A percentile compares a stretch with the other conserved stretches of the same genome.
phyloP scores from a whole-genome alignment of 2,113 vertebrate species.

The Alethe castanea region DNA sequence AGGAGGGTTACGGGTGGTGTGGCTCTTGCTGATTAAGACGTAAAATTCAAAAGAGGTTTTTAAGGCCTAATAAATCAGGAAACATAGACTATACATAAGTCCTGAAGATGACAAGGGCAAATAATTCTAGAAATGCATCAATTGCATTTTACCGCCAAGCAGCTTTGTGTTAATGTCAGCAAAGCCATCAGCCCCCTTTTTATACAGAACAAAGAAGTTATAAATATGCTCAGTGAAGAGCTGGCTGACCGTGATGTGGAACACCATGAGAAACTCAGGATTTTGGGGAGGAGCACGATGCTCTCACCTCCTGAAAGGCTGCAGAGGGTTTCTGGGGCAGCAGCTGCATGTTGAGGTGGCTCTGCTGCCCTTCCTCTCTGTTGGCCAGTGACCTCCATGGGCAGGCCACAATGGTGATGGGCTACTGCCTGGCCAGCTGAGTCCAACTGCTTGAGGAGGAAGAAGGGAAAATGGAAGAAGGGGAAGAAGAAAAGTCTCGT shows the following conservation, averaged over 20 bases:
- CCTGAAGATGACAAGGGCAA: not conserved
- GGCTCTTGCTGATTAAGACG: not conserved
- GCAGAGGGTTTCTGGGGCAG: not conserved
- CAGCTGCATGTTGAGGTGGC: not conserved
- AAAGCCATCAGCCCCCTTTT: not conserved
- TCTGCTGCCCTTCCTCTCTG: not conserved
- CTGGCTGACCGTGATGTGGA: not conserved
- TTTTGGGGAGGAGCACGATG: not conserved
- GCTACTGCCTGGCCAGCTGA: not conserved
- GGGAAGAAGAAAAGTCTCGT: accelerated
- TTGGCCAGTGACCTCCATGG: not conserved
- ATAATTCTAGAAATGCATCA: conserved; percentile 16
- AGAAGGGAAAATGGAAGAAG: not conserved
- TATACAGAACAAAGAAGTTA: not conserved
- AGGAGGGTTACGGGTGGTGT: not conserved
- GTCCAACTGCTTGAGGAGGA: accelerated
- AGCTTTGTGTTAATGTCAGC: conserved; percentile 27
- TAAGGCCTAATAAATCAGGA: not conserved
- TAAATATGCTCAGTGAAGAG: not conserved
- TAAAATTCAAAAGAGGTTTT: not conserved
- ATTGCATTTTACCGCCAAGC: not conserved
- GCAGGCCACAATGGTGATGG: not conserved
- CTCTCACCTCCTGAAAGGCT: not conserved
- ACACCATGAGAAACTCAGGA: accelerated
- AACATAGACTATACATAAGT: not conserved